These are phyloP conservation scores for Chloroclysta siterata DNA, from an alignment of 2,888 invertebrate genomes.

Conservation along the genomic window DNA sequence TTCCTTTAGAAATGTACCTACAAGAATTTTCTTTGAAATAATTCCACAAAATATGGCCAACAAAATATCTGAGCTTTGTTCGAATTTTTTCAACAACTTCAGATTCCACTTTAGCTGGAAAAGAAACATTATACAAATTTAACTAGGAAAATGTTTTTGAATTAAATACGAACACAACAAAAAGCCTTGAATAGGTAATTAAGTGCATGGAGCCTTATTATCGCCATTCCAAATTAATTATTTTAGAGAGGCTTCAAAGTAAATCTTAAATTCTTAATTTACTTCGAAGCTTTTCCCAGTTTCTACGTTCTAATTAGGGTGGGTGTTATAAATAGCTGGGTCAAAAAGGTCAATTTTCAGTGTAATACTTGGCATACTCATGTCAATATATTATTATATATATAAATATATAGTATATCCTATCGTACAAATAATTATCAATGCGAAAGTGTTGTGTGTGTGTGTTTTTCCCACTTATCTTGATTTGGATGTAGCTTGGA, in stretches of 20 bases:
- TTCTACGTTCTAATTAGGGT: slow-evolving; percentile 17
- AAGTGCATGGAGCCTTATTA: slow-evolving; percentile 8
- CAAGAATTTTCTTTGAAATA: slow-evolving; percentile 25
- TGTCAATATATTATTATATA: not conserved
- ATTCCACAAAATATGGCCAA: slow-evolving; percentile 19
- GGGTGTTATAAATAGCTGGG: slow-evolving; percentile 13
- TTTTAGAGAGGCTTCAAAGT: slow-evolving; percentile 12
- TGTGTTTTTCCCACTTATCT: too few species aligned
- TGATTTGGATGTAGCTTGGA: too few species aligned
- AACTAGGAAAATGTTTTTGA: not conserved
- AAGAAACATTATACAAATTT: slow-evolving; percentile 4
- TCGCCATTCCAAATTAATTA: slow-evolving; percentile 12
- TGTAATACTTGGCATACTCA: not conserved
- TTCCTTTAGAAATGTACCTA: slow-evolving; percentile 29
- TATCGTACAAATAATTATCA: too few species aligned
- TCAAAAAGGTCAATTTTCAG: slow-evolving; percentile 11
- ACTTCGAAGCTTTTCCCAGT: slow-evolving; percentile 8
- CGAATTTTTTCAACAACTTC: slow-evolving; percentile 12
- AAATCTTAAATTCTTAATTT: slow-evolving; percentile 25
- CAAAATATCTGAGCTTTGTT: slow-evolving; percentile 8
- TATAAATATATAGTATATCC: too few species aligned
- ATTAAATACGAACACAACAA: slow-evolving; percentile 2
- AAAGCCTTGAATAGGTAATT: slow-evolving; percentile 10
- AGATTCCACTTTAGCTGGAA: not conserved
- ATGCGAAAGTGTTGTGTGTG: too few species aligned